Conservation (phyloP, 2,797 vertebrate genomes). For the Sandelia bainsii region DNA sequence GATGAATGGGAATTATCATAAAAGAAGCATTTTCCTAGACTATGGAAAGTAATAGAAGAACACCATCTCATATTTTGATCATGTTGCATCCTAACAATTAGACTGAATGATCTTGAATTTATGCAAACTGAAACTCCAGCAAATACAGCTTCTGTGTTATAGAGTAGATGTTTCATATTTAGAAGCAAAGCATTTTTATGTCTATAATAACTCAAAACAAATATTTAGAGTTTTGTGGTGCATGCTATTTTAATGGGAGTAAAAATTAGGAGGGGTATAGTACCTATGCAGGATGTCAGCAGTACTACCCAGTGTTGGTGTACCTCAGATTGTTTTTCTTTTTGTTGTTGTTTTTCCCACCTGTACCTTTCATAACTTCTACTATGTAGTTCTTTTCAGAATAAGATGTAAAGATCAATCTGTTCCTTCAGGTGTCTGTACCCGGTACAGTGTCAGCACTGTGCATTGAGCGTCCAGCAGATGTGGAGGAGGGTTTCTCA, state of each 20-base stretch:
- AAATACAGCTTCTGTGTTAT: neutral
- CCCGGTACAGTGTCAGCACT: slow-evolving; percentile 96
- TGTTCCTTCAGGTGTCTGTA: slow-evolving; percentile 87
- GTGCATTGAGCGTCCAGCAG: slow-evolving; percentile 96
- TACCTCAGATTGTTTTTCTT: neutral
- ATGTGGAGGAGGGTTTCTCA: slow-evolving; percentile 97
- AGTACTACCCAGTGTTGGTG: neutral
- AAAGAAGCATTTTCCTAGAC: neutral
- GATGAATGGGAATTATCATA: slow-evolving; percentile 23
- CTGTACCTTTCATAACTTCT: neutral
- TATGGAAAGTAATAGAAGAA: neutral
- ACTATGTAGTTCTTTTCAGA: neutral
- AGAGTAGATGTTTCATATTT: neutral
- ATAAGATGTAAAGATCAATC: neutral
- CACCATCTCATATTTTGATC: neutral
- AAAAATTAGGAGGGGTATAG: neutral
- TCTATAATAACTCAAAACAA: too few relatives aligned
- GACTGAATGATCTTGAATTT: neutral
- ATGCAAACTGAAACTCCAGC: neutral
- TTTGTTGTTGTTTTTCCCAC: neutral
- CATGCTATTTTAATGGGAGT: neutral
- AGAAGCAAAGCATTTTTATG: neutral
- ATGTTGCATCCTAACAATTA: neutral
- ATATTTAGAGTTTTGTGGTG: too few relatives aligned
- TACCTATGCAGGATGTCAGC: neutral